phyloP scores from a whole-genome alignment of 2,888 invertebrate genomes.

The Drosophila meridionalis region DNA sequence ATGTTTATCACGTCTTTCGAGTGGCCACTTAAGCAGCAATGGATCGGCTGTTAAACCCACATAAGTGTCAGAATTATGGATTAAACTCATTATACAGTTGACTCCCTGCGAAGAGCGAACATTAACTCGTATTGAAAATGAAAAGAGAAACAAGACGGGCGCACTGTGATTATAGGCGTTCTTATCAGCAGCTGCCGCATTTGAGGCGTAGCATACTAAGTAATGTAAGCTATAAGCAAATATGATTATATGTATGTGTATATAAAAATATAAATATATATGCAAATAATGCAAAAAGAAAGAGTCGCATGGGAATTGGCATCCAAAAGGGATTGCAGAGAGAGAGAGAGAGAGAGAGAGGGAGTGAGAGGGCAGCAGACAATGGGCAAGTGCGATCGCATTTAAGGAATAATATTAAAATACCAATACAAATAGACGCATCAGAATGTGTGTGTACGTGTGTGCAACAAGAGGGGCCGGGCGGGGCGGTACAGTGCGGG shows the following conservation, averaged over 20 bases:
- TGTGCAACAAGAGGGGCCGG: slow-evolving; percentile 24
- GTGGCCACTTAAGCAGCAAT: slow-evolving; percentile 11
- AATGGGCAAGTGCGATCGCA: slow-evolving; percentile 21
- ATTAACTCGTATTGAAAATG: neutral
- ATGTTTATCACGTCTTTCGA: slow-evolving; percentile 7
- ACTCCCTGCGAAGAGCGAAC: slow-evolving; percentile 1
- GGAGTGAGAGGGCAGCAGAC: neutral
- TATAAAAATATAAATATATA: neutral
- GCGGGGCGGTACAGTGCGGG: slow-evolving; percentile 16
- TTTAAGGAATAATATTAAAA: slow-evolving; percentile 37
- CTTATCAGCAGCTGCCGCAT: slow-evolving; percentile 48
- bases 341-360: too few relatives aligned
- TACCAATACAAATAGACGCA: neutral
- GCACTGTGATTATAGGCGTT: slow-evolving; percentile 9
- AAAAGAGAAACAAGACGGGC: neutral
- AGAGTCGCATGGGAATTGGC: neutral
- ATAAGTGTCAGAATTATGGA: slow-evolving; percentile 27
- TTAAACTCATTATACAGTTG: neutral
- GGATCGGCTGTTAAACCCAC: slow-evolving; percentile 8
- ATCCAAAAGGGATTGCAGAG: neutral
- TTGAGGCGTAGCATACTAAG: slow-evolving; percentile 12
- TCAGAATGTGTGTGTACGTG: neutral
- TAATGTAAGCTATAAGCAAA: slow-evolving; percentile 37
- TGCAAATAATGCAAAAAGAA: slow-evolving; percentile 13
- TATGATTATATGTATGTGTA: neutral